Evolutionary conservation across 1,140 invertebrate genomes (phyloP), one percentile per base, ranked within the genome.

Genomic region (Eurytemora carolleeae): DNA sequence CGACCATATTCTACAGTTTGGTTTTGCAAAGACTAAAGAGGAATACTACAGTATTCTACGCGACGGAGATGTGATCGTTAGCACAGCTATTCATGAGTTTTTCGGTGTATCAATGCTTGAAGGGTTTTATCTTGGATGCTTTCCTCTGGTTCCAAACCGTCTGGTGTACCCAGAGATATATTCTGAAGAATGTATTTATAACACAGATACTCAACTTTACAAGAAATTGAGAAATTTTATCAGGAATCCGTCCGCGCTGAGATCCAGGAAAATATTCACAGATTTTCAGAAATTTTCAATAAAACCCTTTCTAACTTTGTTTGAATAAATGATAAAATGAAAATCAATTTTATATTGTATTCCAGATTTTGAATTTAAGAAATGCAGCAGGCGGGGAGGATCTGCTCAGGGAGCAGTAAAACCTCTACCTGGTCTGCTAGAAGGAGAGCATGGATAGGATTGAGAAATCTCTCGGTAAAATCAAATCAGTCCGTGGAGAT

Each of bases 101-200:
- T 85, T 81, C 71, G 83, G 83, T 53, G 82, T 85, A 22, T 75
- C 82, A 19, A 82, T 84, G 77, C 67, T 85, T 55, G 83, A 86
- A 71, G 80, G 81, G n/a, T 76, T 76, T 3, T 76, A 76, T 64
- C 76, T 75, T 62, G 81, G 81, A 15, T 84, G 82, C 68, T 80
- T 78, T 70, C 83, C 83, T 2, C 67, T 85, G 17, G 78, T 77
- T 57, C 83, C 83, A 24, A 82, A 81, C 66, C 70, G 73, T 63
- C 71, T 86, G 3, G 82, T 82, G 0, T 86, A 86, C 74, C 82
- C 82, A 1, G 83, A 85, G 74, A 76, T 85, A 63, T 85, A 82
- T 73, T 79, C 81, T 25, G 70, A 72, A 25, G 69, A 76, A 53
- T 81, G 77, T 68, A 68, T 82, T 0, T 84, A 80, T 67, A 76